Evolutionary conservation across 1,140 invertebrate species (phyloP).

Genomic region (Platorchestia sp.): DNA sequence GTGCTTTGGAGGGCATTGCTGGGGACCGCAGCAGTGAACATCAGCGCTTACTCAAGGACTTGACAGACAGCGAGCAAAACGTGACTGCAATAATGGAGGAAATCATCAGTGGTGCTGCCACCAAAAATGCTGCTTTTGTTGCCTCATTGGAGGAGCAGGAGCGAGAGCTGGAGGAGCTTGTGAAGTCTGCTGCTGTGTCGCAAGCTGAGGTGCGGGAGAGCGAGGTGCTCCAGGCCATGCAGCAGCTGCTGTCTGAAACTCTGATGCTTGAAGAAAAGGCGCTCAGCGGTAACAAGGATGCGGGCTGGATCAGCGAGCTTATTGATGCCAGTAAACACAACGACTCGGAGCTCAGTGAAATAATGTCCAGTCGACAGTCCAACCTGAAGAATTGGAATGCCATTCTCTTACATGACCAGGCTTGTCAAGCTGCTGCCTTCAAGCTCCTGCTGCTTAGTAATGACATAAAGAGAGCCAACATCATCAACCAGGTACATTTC

Average conservation of each 20-base stretch:
- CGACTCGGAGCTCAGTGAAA: slow-evolving; percentile 80
- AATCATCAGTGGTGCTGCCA: slow-evolving; percentile 69
- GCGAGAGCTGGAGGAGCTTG: slow-evolving; percentile 58
- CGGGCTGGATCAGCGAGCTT: slow-evolving; percentile 80
- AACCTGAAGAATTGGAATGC: slow-evolving; percentile 61
- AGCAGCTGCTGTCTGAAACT: slow-evolving; percentile 75
- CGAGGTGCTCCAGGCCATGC: slow-evolving; percentile 68
- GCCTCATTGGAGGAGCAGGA: slow-evolving; percentile 62
- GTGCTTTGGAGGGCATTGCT: slow-evolving; percentile 61
- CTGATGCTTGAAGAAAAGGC: slow-evolving; percentile 76
- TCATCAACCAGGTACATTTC: slow-evolving; percentile 62
- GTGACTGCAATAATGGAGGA: slow-evolving; percentile 61
- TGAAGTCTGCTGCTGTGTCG: slow-evolving; percentile 63
- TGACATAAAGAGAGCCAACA: slow-evolving; percentile 64
- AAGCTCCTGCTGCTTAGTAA: slow-evolving; percentile 63
- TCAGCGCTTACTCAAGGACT: slow-evolving; percentile 58
- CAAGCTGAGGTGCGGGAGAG: slow-evolving; percentile 63
- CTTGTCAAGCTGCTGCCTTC: slow-evolving; percentile 64
- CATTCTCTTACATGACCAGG: slow-evolving; percentile 63
- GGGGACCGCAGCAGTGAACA: slow-evolving; percentile 61
- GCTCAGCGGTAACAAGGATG: slow-evolving; percentile 80
- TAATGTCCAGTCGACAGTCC: slow-evolving; percentile 58
- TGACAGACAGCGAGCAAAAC: slow-evolving; percentile 57
- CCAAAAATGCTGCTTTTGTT: slow-evolving; percentile 64
- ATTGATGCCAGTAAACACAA: slow-evolving; percentile 82